Evolutionary conservation across 2,888 invertebrate species (phyloP), one percentile per base, ranked within the genome.

Genomic region (Dioctria linearis): DNA sequence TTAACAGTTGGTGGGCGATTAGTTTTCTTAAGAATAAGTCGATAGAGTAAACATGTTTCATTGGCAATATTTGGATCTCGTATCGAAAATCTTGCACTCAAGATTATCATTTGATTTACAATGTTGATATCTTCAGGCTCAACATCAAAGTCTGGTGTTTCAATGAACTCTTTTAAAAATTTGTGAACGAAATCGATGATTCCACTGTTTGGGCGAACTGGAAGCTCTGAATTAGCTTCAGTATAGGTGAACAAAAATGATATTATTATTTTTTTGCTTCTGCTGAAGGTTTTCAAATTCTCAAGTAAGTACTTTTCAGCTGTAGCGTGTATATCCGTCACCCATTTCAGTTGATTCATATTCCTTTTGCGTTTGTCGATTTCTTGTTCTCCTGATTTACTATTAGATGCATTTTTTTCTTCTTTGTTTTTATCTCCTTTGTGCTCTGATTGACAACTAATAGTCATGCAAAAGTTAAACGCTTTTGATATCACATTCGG

Each of bases 1-100:
- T 88, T 88, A 0, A 88, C 86, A 25, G 87, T 85, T 43, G 87
- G 86, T 3, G 89, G 88, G 0, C 88, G 84, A 83, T 88, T 89
- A 49, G 87, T 88, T 37, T 78, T 83, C 43, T 82, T 81, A 43
- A 86, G 80, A 54, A 86, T 85, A n/a, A 67, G 65, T 0, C 84
- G 84, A 83, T 84, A 86, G 37, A 86, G 57, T 4, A 80, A 78
- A 40, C 86, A 86, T 0, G 85, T 86, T 4, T 82, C 84, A 40
- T 83, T 81, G 25, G 88, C 87, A 0, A 86, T 78, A 5, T 81
- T 71, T 39, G 83, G 81, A 49, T 88, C 87, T 37, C 88, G 83
- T 42, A 88, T 73, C 0, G 87, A 85, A 11, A 88, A 84, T 5
- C 88, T 86, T 2, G 87, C 87, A 0, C 86, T 85, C 25, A 88